Evolutionary conservation across 2,113 vertebrate genomes (phyloP).

Genomic region (Cathartes aura): DNA sequence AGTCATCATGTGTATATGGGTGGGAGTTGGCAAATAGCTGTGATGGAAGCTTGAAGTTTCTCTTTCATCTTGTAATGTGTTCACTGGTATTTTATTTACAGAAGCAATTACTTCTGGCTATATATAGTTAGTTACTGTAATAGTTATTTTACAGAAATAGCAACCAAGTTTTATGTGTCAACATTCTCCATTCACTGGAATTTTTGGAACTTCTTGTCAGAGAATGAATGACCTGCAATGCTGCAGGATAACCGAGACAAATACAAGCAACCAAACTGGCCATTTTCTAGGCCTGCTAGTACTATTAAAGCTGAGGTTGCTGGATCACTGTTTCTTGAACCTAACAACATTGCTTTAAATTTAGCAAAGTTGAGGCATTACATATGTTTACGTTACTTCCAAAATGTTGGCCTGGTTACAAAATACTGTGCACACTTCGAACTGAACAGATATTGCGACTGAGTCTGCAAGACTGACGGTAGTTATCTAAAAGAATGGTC

Average conservation of each 20-base stretch:
- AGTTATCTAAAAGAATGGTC: neutral
- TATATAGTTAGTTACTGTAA: conserved; percentile 48
- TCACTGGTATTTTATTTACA: conserved; percentile 64
- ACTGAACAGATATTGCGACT: neutral
- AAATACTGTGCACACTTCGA: neutral
- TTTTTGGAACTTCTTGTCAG: conserved; percentile 33
- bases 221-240: neutral
- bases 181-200: conserved; percentile 36
- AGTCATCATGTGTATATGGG: neutral
- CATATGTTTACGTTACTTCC: neutral
- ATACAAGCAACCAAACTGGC: neutral
- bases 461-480: neutral
- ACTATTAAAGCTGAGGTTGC: neutral
- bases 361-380: neutral
- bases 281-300: neutral
- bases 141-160: conserved; percentile 39
- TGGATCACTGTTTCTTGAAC: neutral
- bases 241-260: neutral
- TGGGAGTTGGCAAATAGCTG: neutral
- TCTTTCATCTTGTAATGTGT: conserved; percentile 41
- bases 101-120: conserved; percentile 50
- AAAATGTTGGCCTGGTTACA: neutral
- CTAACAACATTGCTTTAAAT: neutral
- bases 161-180: conserved; percentile 8
- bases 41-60: conserved; percentile 8